Evolutionary conservation across 2,113 vertebrate species (phyloP).

Genomic region (Crotalus helleri): DNA sequence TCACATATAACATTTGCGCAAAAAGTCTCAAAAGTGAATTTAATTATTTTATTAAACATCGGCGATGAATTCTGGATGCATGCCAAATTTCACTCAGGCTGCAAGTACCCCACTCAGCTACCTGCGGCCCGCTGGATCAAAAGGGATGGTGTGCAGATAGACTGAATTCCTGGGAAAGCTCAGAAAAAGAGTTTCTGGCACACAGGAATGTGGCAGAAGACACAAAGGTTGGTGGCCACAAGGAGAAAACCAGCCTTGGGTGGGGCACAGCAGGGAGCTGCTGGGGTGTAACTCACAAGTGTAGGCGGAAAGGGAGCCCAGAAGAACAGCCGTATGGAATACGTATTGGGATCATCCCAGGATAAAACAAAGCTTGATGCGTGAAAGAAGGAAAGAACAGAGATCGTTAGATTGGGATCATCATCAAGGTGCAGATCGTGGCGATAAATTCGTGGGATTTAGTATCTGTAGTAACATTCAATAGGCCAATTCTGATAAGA

Average conservation of each 20-base stretch:
- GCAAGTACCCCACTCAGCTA: background rate
- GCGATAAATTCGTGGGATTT: background rate
- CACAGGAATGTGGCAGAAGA: background rate
- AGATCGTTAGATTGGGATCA: constrained; percentile 34
- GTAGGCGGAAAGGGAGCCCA: constrained; percentile 46
- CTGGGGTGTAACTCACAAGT: constrained; percentile 31
- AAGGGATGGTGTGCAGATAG: constrained; percentile 26
- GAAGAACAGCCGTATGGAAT: constrained; percentile 42
- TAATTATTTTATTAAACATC: background rate
- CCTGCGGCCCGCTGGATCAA: background rate
- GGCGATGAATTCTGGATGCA: background rate
- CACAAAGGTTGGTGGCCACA: constrained; percentile 2
- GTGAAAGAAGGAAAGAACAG: background rate
- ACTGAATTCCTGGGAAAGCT: constrained; percentile 29
- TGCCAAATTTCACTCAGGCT: background rate
- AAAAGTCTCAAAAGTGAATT: background rate
- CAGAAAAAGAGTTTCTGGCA: constrained; percentile 3
- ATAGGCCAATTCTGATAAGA: background rate
- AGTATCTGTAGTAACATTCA: background rate
- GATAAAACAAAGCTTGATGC: constrained; percentile 45
- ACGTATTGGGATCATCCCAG: constrained; percentile 54
- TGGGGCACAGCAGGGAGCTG: constrained; percentile 33
- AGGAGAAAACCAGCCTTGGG: constrained; percentile 37
- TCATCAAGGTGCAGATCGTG: constrained; percentile 23
- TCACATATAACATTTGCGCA: background rate